Conservation (phyloP, 2,888 invertebrate genomes). For the Cephus runcator region DNA sequence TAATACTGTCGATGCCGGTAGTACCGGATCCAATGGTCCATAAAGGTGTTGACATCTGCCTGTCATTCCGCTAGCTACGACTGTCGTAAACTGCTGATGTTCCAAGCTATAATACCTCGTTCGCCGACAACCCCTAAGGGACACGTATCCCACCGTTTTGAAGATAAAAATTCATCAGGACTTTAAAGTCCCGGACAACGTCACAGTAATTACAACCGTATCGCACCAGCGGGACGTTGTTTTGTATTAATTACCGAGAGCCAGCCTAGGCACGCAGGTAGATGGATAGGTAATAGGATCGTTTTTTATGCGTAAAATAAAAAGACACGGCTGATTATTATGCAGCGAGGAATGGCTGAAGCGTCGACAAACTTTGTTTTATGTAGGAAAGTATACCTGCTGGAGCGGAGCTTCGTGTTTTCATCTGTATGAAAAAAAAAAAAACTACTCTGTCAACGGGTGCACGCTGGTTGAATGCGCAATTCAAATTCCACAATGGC, state of each 20-base stretch:
- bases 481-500: background rate
- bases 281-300: background rate
- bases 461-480: background rate
- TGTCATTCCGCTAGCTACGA: background rate
- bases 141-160: background rate
- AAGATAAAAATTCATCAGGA: background rate
- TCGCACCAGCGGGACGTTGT: background rate
- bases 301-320: background rate
- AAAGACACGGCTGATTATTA: background rate
- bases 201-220: background rate
- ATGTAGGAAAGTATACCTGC: background rate
- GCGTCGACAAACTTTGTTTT: background rate
- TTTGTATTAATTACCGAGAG: background rate
- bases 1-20: background rate
- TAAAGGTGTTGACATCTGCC: background rate
- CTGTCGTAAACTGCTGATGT: background rate
- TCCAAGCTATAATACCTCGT: background rate
- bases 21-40: background rate
- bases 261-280: background rate
- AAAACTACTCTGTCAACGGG: background rate
- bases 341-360: background rate
- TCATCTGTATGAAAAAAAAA: background rate
- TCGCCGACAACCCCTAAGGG: background rate
- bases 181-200: background rate
- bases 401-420: background rate